Evolutionary conservation across 2,797 vertebrate species (phyloP).

Genomic region (Furcifer pardalis): DNA sequence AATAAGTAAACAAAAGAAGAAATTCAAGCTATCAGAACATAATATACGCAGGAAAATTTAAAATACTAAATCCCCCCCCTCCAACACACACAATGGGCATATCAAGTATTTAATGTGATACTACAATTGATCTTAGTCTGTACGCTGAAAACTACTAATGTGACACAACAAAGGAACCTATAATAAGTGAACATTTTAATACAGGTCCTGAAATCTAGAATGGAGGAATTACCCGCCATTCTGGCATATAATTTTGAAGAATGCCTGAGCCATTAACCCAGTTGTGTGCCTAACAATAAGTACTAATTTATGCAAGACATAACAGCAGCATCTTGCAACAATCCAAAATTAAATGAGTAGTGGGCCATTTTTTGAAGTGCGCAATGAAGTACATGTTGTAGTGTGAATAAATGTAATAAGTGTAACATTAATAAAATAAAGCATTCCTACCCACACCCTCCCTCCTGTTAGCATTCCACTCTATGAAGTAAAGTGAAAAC

Average conservation of each 20-base stretch:
- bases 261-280: conserved; percentile 6
- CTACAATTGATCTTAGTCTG: conserved; percentile 22
- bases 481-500: not conserved
- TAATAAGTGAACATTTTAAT: conserved; percentile 17
- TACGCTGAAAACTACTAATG: conserved; percentile 41
- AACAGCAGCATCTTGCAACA: conserved; percentile 12
- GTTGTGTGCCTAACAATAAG: conserved; percentile 8
- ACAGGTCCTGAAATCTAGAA: conserved; percentile 24
- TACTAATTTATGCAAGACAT: conserved; percentile 12
- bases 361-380: conserved; percentile 7
- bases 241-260: conserved; percentile 35
- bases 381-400: not conserved
- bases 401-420: conserved; percentile 16
- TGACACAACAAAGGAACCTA: conserved; percentile 36
- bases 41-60: not conserved
- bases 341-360: conserved; percentile 8
- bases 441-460: not conserved
- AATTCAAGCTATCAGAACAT: not conserved
- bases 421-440: not conserved
- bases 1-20: conserved; percentile 2
- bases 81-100: not conserved
- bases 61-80: not conserved
- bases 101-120: conserved; percentile 24
- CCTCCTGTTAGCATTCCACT: not conserved
- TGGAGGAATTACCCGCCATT: not conserved